Base-by-base conservation (phyloP, 2,888 invertebrate genomes). In the Drosophila merina region DNA sequence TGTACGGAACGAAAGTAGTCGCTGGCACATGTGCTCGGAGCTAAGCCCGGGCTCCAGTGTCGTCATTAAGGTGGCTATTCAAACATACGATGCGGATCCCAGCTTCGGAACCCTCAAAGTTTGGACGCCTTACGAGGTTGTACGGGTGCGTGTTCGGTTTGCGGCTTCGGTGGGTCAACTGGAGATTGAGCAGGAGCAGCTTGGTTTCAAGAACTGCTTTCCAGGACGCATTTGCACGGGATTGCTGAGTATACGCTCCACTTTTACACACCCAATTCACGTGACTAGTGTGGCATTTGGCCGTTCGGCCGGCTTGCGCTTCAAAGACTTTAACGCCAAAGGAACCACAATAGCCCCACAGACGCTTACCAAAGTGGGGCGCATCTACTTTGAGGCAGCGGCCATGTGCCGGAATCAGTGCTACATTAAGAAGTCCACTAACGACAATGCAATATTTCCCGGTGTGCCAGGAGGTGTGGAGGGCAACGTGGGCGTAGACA, bases 201-300 rank as follows among this genome's bases (percentile, higher is more conserved):
- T 97, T 33, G 93, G 94, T 52, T 95, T 97, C 89, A 94, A 94
- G 74, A 94, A 95, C 90, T 96, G 96, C 86, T 97, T 96, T 93
- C 97, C 96, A 72, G 96, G 95, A 74, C 96, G 95, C 91, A 93
- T 95, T 75, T 96, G 96, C 88, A 93, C 94, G 52, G 94, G 95
- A 83, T 95, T 95, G 79, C 92, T 98, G 68, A 94, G 95, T 89
- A 94, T 98, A 72, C 95, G 96, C 88, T 97, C 96, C 83, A 95
- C 95, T 4, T 97, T 97, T 92, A 92, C 94, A 76, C 94, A 95
- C 84, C 93, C 94, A 54, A 96, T 98, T 96, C 94, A 94, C 75
- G 95, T 98, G 0, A 89, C 88, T 36, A 85, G 90, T 7, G 88
- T 92, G 8, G 75, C 93, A 36, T 94, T 95, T 60, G 93, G 93